Conservation (phyloP, 2,113 vertebrate species). For the Mixornis gularis region DNA sequence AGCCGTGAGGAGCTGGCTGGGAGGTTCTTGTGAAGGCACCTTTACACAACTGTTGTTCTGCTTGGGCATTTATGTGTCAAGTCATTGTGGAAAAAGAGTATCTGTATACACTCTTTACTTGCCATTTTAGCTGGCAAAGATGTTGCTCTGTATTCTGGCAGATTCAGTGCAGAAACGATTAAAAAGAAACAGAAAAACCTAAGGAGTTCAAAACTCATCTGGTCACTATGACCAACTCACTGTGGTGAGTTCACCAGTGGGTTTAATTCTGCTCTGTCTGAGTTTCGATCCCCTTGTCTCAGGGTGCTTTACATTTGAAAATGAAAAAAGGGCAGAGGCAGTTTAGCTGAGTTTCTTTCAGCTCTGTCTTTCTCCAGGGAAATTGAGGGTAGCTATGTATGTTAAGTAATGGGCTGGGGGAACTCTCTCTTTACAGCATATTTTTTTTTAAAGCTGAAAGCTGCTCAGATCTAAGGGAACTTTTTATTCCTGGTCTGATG, state of each 20-base stretch:
- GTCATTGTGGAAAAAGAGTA: neutral
- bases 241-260: neutral
- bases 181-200: neutral
- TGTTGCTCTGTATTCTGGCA: neutral
- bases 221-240: neutral
- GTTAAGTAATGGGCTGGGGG: neutral
- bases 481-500: neutral
- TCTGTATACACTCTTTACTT: fast-evolving
- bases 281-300: neutral
- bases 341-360: neutral
- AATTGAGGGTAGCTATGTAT: neutral
- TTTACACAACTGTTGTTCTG: neutral
- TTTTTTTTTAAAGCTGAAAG: neutral
- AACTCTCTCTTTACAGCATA: fast-evolving
- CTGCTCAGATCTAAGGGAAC: neutral
- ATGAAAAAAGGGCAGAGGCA: neutral
- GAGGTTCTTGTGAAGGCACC: neutral
- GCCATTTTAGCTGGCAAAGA: neutral
- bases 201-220: neutral
- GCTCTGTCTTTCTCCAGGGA: neutral
- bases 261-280: neutral
- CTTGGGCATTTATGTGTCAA: neutral
- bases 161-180: neutral
- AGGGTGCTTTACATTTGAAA: neutral
- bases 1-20: neutral